Evolutionary conservation across 2,797 vertebrate species (phyloP), one percentile per base, ranked within the genome.

Genomic region (Gallinago solitaria): DNA sequence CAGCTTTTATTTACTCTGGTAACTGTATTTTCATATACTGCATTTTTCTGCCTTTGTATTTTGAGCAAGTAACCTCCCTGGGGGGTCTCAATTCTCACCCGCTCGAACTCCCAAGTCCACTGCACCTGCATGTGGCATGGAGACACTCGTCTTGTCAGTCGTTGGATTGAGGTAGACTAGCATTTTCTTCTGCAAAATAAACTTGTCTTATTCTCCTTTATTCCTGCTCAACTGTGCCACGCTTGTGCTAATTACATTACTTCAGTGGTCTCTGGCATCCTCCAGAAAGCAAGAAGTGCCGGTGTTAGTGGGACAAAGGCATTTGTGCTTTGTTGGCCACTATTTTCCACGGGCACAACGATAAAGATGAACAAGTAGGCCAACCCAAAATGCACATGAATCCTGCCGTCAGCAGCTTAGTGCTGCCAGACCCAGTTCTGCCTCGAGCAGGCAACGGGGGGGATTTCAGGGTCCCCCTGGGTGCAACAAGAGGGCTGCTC

Each of bases 171-270:
- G 93, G 76, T 87, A 67, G 59, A 68, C 25, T 53, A 90, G 77
- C 68, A 86, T 64, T 95, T 97, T 92, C 81, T 90, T 81, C 79
- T 93, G 73, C 80, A 89, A 87, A 96, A 93, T 90, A 94, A 97
- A 96, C 88, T 83, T 90, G 82, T 82, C 60, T 92, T 79, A 69
- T 69, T 91, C 54, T 86, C 81, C 87, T 93, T 96, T 93, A 87
- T 93, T 51, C 57, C 90, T 94, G 75, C 80, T 83, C 57, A 95
- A 91, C 51, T 45, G 93, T 78, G 85, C 57, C 74, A 83, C 54
- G 59, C 94, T 94, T 83, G 79, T 90, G 43, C 90, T 97, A 97
- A 96, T 95, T 96, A 71, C 73, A 73, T 92, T 95, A 86, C 96
- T 96, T 93, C 89, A 69, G 71, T 50, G 60, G 93, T 95, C 95